A percentile compares a stretch with the other conserved stretches of the same genome.
Conservation (phyloP, 2,797 vertebrate genomes). For the Hephaestus fuliginosus region DNA sequence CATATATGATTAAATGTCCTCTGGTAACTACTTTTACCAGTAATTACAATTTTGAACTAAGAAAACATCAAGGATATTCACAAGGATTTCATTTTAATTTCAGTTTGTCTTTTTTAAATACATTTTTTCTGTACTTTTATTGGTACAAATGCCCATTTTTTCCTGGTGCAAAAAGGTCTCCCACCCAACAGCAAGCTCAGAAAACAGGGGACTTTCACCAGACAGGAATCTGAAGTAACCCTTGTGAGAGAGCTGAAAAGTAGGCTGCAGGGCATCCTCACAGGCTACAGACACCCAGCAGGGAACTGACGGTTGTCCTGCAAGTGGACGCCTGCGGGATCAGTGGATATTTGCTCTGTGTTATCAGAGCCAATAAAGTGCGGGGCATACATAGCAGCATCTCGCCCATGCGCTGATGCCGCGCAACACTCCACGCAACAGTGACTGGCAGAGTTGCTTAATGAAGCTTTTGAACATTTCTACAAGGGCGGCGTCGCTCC, state of each 20-base stretch:
- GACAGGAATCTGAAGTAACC: slow-evolving; percentile 20
- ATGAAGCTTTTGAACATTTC: slow-evolving; percentile 67
- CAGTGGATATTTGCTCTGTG: slow-evolving; percentile 33
- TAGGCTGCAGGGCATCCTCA: slow-evolving; percentile 46
- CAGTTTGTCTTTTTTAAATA: background rate
- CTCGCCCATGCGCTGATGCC: slow-evolving; percentile 8
- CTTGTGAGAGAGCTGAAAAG: slow-evolving; percentile 27
- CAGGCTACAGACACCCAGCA: slow-evolving; percentile 52
- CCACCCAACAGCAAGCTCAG: background rate
- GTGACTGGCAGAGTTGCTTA: slow-evolving; percentile 49
- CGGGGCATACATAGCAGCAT: slow-evolving; percentile 12
- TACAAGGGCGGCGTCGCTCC: slow-evolving; percentile 39
- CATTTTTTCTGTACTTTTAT: too few relatives aligned
- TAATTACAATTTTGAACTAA: too few relatives aligned
- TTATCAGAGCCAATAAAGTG: slow-evolving; percentile 18
- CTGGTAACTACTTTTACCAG: too few relatives aligned
- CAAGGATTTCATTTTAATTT: background rate
- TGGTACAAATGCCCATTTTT: background rate
- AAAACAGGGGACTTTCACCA: slow-evolving; percentile 32
- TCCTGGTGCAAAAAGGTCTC: background rate
- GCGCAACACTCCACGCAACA: slow-evolving; percentile 13
- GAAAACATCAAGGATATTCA: background rate
- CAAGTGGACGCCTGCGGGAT: slow-evolving; percentile 28
- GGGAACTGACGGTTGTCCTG: background rate
- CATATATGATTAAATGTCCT: background rate